phyloP scores from a whole-genome alignment of 2,888 invertebrate species.

The Agrochola circellaris region DNA sequence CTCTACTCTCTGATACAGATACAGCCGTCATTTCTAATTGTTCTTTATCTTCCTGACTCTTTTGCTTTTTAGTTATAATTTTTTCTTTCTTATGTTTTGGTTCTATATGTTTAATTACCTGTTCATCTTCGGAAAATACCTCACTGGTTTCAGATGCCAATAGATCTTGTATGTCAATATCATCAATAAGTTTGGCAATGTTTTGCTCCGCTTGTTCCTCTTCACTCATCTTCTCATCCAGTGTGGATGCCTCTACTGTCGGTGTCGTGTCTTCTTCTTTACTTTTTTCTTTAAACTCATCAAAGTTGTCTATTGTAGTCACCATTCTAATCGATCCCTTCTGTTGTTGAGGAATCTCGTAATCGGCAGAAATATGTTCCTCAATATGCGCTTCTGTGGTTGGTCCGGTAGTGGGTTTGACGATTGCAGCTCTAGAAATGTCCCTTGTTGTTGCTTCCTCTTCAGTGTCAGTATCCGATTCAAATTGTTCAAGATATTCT shows the following conservation, averaged over 20 bases:
- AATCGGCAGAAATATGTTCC: background rate
- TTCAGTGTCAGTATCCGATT: constrained; percentile 16
- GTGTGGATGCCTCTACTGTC: background rate
- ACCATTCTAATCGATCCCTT: constrained; percentile 27
- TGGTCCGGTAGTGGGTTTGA: background rate
- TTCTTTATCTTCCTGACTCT: background rate
- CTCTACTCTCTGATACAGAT: background rate
- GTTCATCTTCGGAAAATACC: background rate
- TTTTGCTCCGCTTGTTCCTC: constrained; percentile 22
- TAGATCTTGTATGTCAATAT: constrained; percentile 71
- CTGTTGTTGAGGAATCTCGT: background rate
- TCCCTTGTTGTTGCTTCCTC: background rate
- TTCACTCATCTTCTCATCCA: background rate
- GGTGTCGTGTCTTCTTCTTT: background rate
- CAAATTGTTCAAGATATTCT: constrained; percentile 56
- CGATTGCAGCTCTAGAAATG: background rate
- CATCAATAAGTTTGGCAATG: constrained; percentile 71
- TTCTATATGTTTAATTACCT: no score
- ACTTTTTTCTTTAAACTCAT: constrained; percentile 5
- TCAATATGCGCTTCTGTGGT: constrained; percentile 1
- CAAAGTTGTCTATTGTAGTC: constrained; percentile 43
- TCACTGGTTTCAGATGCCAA: constrained; percentile 33
- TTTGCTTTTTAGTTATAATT: background rate
- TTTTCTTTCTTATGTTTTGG: background rate
- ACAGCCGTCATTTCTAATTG: background rate